Percentiles rank a stretch among this genome's conserved stretches.
These are phyloP conservation scores for Achlya flavicornis DNA, from an alignment of 2,888 invertebrate species.

Conservation along the genomic window DNA sequence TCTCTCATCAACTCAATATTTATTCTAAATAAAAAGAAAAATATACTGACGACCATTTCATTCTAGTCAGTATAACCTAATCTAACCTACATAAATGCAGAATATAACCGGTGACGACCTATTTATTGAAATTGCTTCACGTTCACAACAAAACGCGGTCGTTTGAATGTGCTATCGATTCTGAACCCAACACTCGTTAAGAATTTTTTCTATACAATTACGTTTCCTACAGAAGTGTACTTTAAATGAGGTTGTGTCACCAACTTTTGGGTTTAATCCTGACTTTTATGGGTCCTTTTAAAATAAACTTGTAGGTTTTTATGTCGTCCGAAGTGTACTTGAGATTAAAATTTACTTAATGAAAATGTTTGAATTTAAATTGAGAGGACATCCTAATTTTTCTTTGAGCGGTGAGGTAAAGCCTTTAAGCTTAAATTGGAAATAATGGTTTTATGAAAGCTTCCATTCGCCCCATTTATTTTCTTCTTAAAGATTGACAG, in stretches of 20 bases:
- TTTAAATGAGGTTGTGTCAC: background rate
- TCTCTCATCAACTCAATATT: background rate
- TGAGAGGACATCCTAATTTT: background rate
- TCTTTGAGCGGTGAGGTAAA: background rate
- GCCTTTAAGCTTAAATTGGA: background rate
- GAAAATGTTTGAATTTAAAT: background rate
- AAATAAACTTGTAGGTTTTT: background rate
- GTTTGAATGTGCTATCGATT: background rate
- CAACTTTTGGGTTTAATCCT: background rate
- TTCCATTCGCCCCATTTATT: background rate
- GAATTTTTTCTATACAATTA: constrained; percentile 4
- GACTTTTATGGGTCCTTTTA: background rate
- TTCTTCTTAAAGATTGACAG: background rate
- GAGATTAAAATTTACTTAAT: constrained; percentile 5
- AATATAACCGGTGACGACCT: constrained; percentile 1
- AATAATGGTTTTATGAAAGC: background rate
- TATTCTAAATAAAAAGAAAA: too few relatives aligned
- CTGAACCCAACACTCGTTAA: background rate
- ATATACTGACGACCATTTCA: too few relatives aligned
- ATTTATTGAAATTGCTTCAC: constrained; percentile 2
- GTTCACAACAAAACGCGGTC: background rate
- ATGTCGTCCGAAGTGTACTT: background rate
- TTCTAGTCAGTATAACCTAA: background rate
- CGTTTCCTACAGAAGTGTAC: background rate
- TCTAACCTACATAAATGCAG: background rate